Evolutionary conservation across 2,113 vertebrate species (phyloP).

Genomic region (Peromyscus maniculatus): DNA sequence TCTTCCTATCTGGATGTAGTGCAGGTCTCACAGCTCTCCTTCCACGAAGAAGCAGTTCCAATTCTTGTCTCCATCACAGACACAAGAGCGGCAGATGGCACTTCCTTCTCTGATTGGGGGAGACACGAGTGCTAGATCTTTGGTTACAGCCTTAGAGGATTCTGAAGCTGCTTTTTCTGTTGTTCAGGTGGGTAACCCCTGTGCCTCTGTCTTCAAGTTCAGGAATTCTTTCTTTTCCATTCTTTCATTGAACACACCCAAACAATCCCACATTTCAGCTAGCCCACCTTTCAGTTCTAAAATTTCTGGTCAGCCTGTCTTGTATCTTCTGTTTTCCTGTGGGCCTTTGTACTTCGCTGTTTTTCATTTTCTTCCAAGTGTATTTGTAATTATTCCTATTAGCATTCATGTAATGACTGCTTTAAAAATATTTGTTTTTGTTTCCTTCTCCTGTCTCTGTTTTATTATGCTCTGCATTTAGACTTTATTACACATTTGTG

Average conservation of each 20-base stretch:
- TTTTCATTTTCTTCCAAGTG: background rate
- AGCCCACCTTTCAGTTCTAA: background rate
- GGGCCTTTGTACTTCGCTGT: background rate
- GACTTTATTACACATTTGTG: background rate
- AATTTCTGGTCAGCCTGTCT: background rate
- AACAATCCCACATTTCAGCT: background rate
- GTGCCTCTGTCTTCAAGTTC: background rate
- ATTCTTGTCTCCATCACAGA: background rate
- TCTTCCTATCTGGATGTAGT: background rate
- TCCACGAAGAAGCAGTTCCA: too few relatives aligned
- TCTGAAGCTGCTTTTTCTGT: background rate
- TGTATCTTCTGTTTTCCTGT: background rate
- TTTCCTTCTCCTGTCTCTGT: background rate
- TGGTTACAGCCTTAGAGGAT: background rate
- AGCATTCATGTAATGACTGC: background rate
- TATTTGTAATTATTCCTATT: background rate
- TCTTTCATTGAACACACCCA: background rate
- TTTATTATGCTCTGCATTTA: background rate
- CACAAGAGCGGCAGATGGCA: fast-evolving
- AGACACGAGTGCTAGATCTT: background rate
- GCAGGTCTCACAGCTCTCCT: background rate
- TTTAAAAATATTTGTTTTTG: background rate
- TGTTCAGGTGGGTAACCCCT: background rate
- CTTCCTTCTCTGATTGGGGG: background rate
- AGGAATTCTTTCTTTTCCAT: background rate